phyloP scores from a whole-genome alignment of 2,797 vertebrate species.

The Anas acuta region DNA sequence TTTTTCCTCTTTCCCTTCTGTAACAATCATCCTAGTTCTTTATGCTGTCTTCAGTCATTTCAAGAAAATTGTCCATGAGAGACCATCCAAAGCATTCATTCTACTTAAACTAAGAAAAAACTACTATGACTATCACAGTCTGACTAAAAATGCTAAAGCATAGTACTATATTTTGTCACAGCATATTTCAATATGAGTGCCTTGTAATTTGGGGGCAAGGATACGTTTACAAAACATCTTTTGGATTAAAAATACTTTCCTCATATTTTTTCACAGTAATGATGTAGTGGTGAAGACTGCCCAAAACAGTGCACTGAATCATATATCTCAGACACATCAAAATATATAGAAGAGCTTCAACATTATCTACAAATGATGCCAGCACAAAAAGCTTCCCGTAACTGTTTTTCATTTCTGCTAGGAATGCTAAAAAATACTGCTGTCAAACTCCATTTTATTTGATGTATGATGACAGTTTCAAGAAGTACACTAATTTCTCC shows the following conservation, averaged over 20 bases:
- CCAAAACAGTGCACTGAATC: neutral
- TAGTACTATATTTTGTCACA: neutral
- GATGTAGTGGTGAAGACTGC: neutral
- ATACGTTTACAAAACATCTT: neutral
- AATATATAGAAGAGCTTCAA: conserved; percentile 31
- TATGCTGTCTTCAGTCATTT: neutral
- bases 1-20: neutral
- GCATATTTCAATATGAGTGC: neutral
- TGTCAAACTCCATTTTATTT: conserved; percentile 36
- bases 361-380: neutral
- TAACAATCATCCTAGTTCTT: neutral
- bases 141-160: neutral
- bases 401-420: neutral
- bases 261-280: neutral
- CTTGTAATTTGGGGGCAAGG: neutral
- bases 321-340: neutral
- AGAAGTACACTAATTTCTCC: conserved; percentile 47
- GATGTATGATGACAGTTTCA: conserved; percentile 22
- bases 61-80: neutral
- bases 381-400: neutral
- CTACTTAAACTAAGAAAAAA: neutral
- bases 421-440: neutral
- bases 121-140: neutral
- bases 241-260: neutral
- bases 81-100: neutral